Evolutionary conservation across 2,888 invertebrate genomes (phyloP), one percentile per base, ranked within the genome.

Genomic region (Perithous albicinctus): DNA sequence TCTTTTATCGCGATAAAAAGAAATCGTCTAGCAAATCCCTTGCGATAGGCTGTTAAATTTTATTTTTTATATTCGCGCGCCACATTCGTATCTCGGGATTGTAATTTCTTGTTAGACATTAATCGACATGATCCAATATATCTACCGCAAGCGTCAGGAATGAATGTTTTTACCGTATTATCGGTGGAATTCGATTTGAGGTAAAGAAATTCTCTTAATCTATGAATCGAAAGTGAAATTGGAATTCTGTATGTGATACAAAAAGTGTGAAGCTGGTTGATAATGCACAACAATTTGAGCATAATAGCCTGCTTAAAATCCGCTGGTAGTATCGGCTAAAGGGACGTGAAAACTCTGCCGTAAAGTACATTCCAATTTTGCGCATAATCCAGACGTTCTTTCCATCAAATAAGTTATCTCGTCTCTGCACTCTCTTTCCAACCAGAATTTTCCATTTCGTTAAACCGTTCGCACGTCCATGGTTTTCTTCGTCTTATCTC

Each of bases 361-460:
- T 59, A 59, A 72, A 72, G 26, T 56, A 46, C 20, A 59, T 72
- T 72, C 43, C 59, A 56, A 72, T 72, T 72, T 72, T 18, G 7
- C 43, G 43, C 32, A 43, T 72, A 59, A 72, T 72, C 59, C 72
- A 3, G 32, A 59, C 43, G 72, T 72, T 43, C 7, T 48, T 23
- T 32, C 59, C 43, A 10, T 18, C 56, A 23, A 63, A 63, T 63
- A 63, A 63, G 20, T 38, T 35, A 63, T 63, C 38, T 12, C 20
- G 2, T 23, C 7, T 2, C 41, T 4, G 29, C 70, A 18, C 20
- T 59, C 43, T 29, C 15, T 38, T 32, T 29, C 10, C 59, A 54
- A n/a, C 12, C 29, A 29, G 29, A 56, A 72, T 72, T 59, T 72
- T 72, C 72, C 72, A 72, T 72, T 72, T 72, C 72, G 43, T 59